Evolutionary conservation across 2,888 invertebrate species (phyloP).

Genomic region (Aplocera efformata): DNA sequence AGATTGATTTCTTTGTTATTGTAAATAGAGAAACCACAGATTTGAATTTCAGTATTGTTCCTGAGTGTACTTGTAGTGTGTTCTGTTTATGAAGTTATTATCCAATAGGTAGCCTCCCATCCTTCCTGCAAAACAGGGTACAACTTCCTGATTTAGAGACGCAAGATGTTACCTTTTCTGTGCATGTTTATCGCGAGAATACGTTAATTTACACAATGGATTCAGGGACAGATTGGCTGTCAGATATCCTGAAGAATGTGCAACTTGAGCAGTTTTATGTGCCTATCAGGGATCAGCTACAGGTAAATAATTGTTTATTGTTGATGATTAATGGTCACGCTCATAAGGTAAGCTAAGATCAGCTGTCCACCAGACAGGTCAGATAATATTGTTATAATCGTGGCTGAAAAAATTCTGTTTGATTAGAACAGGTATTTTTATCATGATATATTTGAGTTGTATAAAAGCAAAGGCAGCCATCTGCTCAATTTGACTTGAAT

Average conservation of each 20-base stretch:
- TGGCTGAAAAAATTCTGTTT: no score
- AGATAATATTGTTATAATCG: no score
- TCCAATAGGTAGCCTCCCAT: slow-evolving; percentile 31
- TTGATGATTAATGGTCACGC: no score
- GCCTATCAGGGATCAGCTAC: slow-evolving; percentile 94
- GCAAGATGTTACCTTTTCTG: slow-evolving; percentile 58
- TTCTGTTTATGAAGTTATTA: slow-evolving; percentile 21
- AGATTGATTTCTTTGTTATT: slow-evolving; percentile 10
- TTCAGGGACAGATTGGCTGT: slow-evolving; percentile 87
- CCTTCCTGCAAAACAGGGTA: slow-evolving; percentile 42
- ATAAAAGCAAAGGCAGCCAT: no score
- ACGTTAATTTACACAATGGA: slow-evolving; percentile 52
- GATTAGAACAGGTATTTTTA: no score
- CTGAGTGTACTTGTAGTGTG: slow-evolving; percentile 2
- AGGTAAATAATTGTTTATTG: slow-evolving; percentile 74
- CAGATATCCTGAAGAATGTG: slow-evolving; percentile 92
- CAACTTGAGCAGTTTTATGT: slow-evolving; percentile 95
- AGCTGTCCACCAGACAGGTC: not conserved
- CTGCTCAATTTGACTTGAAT: no score
- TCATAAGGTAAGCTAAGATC: no score
- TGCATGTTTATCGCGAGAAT: slow-evolving; percentile 29
- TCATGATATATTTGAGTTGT: no score
- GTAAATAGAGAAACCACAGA: slow-evolving; percentile 16
- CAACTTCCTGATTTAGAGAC: slow-evolving; percentile 60
- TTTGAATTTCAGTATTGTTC: slow-evolving; percentile 11